These are phyloP conservation scores for Thunnus thynnus DNA, from an alignment of 2,113 vertebrate genomes.

Conservation along the genomic window DNA sequence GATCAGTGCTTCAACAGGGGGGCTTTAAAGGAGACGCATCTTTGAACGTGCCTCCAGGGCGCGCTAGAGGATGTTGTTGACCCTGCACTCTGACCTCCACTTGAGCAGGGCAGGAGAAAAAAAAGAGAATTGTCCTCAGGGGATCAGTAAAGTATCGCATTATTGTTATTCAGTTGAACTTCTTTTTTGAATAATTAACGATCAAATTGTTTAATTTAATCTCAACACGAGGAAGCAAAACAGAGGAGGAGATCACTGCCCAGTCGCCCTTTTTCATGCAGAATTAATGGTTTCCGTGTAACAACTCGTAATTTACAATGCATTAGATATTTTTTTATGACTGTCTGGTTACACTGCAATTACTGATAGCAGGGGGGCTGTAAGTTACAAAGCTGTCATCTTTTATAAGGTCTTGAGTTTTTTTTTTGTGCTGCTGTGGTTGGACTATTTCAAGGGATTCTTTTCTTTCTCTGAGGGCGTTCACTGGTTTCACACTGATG, in stretches of 20 bases:
- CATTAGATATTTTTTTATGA: conserved; percentile 28
- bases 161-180: conserved; percentile 30
- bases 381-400: conserved; percentile 46
- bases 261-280: conserved; percentile 32
- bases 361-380: conserved; percentile 47
- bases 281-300: conserved; percentile 47
- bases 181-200: conserved; percentile 49
- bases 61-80: neutral
- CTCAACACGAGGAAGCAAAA: neutral
- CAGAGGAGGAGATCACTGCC: conserved; percentile 9
- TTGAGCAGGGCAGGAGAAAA: neutral
- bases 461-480: conserved; percentile 39
- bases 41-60: neutral
- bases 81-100: neutral
- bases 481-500: conserved; percentile 55
- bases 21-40: neutral
- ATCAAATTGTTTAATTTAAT: conserved; percentile 36
- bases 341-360: conserved; percentile 31
- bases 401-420: conserved; percentile 31
- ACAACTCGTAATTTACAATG: conserved; percentile 44
- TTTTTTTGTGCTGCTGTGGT: neutral
- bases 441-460: conserved; percentile 23
- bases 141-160: neutral
- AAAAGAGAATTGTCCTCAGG: neutral
- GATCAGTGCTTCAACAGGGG: too few relatives aligned